Evolutionary conservation across 1,140 invertebrate genomes (phyloP), one percentile per base, ranked within the genome.

Genomic region (Drosophila gunungcola): DNA sequence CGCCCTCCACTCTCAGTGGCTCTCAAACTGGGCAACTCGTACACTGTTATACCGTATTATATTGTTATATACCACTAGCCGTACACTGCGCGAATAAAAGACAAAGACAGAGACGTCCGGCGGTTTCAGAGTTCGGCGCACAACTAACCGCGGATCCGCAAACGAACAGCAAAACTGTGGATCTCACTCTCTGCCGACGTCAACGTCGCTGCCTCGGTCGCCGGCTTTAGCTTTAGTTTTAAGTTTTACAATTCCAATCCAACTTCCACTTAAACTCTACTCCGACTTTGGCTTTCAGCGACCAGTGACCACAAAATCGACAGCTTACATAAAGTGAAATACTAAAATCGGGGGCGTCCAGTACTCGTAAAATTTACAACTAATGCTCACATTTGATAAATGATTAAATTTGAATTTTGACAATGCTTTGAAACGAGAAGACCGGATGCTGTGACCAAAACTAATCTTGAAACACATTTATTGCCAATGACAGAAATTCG

Each of bases 121-220:
- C 48, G 53, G 61, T 83, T 80, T 77, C 72, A 61, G 79, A 86
- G 82, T 78, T 78, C 86, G 67, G 62, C 68, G 80, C 78, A 80
- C 78, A 56, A 73, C 62, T 69, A 70, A 73, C 78, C 52, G 67
- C 76, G 75, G 43, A 57, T 70, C 68, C 43, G 10, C 67, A 7
- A 56, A 39, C 36, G n/a, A 53, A 36, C 57, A 25, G 13, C 57
- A 63, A 75, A 56, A 49, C 58, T 43, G 38, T 42, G 60, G 62
- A 77, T 62, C 57, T 43, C 60, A 34, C 58, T 46, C 63, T 36
- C 43, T 21, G 58, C 29, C 27, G 5, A 25, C n/a, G 49, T 27
- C 27, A 16, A 34, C 29, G 29, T 42, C 49, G 38, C 57, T 16
- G 56, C 38, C 45, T 13, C 36, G 16, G 16, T 49, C 29, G 21